A percentile compares a stretch with the other conserved stretches of the same genome.
Conservation (phyloP, 2,113 vertebrate species). For the Sprattus sprattus region DNA sequence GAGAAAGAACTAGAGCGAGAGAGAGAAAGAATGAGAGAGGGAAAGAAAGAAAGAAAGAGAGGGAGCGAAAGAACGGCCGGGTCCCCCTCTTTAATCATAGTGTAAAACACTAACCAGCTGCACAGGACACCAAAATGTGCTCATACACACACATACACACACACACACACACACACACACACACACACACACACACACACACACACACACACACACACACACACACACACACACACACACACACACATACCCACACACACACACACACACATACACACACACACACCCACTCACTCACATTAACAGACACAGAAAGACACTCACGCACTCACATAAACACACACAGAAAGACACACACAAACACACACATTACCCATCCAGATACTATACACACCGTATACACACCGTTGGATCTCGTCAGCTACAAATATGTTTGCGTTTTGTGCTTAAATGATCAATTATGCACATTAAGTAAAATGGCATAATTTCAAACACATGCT, state of each 20-base stretch:
- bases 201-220: neutral
- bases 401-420: constrained; percentile 35
- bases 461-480: constrained; percentile 46
- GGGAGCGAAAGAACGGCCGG: neutral
- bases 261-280: neutral
- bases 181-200: neutral
- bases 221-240: neutral
- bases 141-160: constrained; percentile 4
- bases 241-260: neutral
- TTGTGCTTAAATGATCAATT: constrained; percentile 51
- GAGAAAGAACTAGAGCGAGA: neutral
- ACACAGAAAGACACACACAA: neutral
- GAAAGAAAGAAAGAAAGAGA: neutral
- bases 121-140: constrained; percentile 29
- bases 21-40: neutral
- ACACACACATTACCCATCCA: neutral
- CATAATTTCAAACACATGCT: constrained; percentile 48
- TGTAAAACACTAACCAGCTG: constrained; percentile 38
- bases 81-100: neutral
- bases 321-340: neutral
- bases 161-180: neutral
- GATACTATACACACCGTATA: neutral
- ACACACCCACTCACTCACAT: neutral
- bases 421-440: constrained; percentile 41
- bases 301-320: neutral